phyloP scores from a whole-genome alignment of 1,140 invertebrate species.

The Dinothrombium tinctorium region DNA sequence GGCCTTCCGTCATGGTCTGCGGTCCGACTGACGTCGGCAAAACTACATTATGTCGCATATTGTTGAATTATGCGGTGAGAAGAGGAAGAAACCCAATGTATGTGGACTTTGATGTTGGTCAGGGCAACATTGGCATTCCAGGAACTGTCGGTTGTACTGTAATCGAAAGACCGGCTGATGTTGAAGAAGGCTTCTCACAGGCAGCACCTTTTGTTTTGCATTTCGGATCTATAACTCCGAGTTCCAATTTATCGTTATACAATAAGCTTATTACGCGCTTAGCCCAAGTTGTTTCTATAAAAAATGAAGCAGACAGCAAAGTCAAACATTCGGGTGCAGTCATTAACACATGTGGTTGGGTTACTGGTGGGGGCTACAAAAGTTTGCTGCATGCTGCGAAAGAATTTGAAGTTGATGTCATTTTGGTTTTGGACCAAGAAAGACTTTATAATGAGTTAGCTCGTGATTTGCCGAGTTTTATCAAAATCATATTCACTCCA shows the following conservation, averaged over 20 bases:
- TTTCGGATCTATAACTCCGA: conserved; percentile 62
- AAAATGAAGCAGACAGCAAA: conserved; percentile 13
- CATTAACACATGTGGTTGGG: conserved; percentile 95
- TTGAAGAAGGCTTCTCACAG: conserved; percentile 77
- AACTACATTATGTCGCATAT: conserved; percentile 61
- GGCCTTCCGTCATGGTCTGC: conserved; percentile 38
- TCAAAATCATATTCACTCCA: conserved; percentile 73
- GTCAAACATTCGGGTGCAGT: conserved; percentile 45
- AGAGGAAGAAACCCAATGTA: conserved; percentile 55
- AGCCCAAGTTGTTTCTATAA: conserved; percentile 46
- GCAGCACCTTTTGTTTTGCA: conserved; percentile 78
- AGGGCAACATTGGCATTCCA: conserved; percentile 73
- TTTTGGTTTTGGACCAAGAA: conserved; percentile 90
- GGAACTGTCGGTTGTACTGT: conserved; percentile 42
- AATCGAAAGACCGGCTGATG: conserved; percentile 65
- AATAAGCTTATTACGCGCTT: conserved; percentile 58
- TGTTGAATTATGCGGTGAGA: conserved; percentile 79
- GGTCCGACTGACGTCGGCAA: conserved; percentile 92
- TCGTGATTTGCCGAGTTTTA: conserved; percentile 71
- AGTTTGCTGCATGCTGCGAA: conserved; percentile 46
- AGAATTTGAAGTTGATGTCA: conserved; percentile 82
- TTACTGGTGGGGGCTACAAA: conserved; percentile 35
- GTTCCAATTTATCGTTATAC: conserved; percentile 46
- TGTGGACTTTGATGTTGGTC: conserved; percentile 88
- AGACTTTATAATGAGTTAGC: conserved; percentile 79